Base-by-base conservation (phyloP, 2,113 vertebrate species). In the Actenoides hombroni region DNA sequence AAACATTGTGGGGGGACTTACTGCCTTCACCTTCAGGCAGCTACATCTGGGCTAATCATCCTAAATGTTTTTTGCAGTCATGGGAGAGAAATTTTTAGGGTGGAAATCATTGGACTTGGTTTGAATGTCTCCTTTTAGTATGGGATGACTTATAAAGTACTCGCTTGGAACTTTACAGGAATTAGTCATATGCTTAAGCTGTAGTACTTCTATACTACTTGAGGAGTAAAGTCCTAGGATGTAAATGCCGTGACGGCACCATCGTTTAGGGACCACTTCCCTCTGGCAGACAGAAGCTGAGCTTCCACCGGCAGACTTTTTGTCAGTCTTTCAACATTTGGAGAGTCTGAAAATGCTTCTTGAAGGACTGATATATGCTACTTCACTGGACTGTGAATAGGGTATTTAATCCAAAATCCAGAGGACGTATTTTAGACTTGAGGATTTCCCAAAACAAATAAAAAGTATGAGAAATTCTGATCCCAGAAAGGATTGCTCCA, bases 361-460 rank as follows among this genome's bases (percentile, higher is more conserved):
- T 94, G 77, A 51, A 87, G 78, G 59, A 60, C 40, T 37, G n/a
- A 19, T 71, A 10, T 5, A 28, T 40, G 63, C 46, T 78, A 0
- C 67, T 87, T 71, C 64, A 56, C 71, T 64, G 60, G 80, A 31
- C 73, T 54, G 29, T 67, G 46, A 88, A 77, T 12, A 29, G 46
- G 17, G 49, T 83, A 49, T 86, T 86, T 65, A 83, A 90, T 90
- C 60, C 63, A 83, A 70, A 96, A 86, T 69, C 73, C 64, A 86
- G 83, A 92, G 76, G 88, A 75, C 65, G 13, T 88, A 94, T 39
- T 94, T 90, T 70, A 93, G 69, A 78, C 80, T 92, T 91, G 91
- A 95, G 60, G 46, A 59, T 79, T 95, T 97, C 80, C 94, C 91
- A 95, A 91, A 95, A 75, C 60, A 96, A 94, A 95, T 75, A 92